Percentiles rank a stretch among this genome's conserved stretches.
phyloP scores from a whole-genome alignment of 2,113 vertebrate genomes.

The Sander lucioperca region DNA sequence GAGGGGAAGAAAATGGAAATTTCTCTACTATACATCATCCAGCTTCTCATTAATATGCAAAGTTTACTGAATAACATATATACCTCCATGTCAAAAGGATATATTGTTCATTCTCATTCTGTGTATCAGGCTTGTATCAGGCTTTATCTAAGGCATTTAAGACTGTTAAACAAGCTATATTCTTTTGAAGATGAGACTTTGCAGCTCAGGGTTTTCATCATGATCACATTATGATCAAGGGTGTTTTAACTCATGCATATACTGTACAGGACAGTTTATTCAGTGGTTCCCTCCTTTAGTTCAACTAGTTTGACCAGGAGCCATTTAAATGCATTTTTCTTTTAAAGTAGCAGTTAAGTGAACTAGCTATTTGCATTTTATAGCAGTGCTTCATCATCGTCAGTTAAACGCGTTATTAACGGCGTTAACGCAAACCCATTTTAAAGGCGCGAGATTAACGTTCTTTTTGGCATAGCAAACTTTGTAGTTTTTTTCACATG shows the following conservation, averaged over 20 bases:
- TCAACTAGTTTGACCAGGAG: neutral
- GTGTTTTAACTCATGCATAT: too few species aligned
- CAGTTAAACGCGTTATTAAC: too few species aligned
- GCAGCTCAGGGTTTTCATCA: too few species aligned
- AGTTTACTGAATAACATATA: neutral
- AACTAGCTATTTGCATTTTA: neutral
- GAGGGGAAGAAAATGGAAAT: neutral
- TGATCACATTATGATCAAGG: too few species aligned
- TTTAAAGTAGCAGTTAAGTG: neutral
- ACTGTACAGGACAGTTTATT: neutral
- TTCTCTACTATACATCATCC: slow-evolving; percentile 1
- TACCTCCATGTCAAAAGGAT: neutral
- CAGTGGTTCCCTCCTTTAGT: too few species aligned
- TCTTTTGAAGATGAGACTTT: neutral
- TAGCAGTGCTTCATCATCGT: too few species aligned
- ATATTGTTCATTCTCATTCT: neutral
- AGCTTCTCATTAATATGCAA: neutral
- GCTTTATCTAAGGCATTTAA: neutral
- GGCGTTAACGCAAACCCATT: too few species aligned
- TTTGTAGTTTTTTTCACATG: too few species aligned
- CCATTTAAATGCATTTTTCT: neutral
- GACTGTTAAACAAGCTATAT: neutral
- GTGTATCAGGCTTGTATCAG: neutral
- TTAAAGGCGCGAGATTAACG: too few species aligned
- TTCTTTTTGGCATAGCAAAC: too few species aligned